Evolutionary conservation across 2,113 vertebrate species (phyloP), one percentile per base, ranked within the genome.

Genomic region (Prochilodus magdalenae): DNA sequence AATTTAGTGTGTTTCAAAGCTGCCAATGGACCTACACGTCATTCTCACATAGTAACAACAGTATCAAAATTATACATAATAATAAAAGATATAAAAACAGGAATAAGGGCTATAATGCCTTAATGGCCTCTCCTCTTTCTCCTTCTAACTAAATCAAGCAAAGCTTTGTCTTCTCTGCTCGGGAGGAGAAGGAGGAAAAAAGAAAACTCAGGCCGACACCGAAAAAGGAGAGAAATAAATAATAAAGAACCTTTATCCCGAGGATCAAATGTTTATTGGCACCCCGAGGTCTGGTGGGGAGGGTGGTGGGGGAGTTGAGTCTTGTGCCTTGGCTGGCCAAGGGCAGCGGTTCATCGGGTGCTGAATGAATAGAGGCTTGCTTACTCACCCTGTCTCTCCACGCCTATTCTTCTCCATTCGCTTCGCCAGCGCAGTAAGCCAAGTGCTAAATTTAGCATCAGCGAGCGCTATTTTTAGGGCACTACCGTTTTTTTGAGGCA

Each of bases 381-480:
- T 92, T 93, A 90, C 90, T 91, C 90, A 90, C 88, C 86, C 86
- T 87, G 88, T 90, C 90, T 85, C 92, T 96, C 96, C 95, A 96
- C 90, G 94, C 94, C 96, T 96, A 96, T 97, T 96, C 94, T 96
- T 96, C 95, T 95, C 95, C 94, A 94, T 96, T 96, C 96, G 96
- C 95, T 93, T 96, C 94, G 95, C 95, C 95, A 96, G 92, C 93
- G 91, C 94, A 89, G 90, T 92, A 90, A 91, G 93, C 94, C 91
- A 94, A 89, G 85, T 33, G 89, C 95, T 99, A 98, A 97, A 96
- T 99, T 98, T 98, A 99, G 96, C 90, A 75, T 93, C 89, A 91
- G 93, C 89, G 90, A 88, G 92, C 93, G 93, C 96, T 99, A 99
- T 98, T 97, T 99, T 98, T 98, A 98, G 97, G 91, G 92, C 93